A percentile compares a stretch with the other conserved stretches of the same genome.
Conservation (phyloP, 2,113 vertebrate species). For the Anhinga rufa region DNA sequence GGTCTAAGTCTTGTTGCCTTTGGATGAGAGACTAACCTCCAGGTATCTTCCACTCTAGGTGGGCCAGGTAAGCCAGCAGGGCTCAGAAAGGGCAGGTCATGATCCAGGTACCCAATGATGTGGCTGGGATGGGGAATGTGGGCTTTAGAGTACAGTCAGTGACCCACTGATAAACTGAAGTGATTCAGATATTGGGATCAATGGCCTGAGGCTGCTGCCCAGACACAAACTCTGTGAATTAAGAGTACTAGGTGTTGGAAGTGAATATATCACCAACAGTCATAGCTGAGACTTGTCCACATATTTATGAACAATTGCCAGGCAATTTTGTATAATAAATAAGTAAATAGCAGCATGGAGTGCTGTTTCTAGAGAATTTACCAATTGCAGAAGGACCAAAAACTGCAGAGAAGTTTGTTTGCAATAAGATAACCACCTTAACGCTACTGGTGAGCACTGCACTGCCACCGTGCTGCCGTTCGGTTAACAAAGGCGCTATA, state of each 20-base stretch:
- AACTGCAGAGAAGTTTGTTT: neutral
- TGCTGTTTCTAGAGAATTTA: neutral
- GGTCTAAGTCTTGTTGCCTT: neutral
- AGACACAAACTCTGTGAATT: neutral
- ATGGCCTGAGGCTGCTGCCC: neutral
- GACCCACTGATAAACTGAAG: neutral
- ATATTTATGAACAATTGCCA: neutral
- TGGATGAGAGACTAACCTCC: neutral
- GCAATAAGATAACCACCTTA: neutral
- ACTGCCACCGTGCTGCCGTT: neutral
- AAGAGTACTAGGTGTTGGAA: neutral
- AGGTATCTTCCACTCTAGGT: neutral
- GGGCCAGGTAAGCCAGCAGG: neutral
- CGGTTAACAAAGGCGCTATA: neutral
- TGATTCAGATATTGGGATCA: neutral
- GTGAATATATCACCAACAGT: neutral
- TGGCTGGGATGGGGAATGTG: neutral
- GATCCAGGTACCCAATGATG: fast-evolving
- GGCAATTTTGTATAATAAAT: neutral
- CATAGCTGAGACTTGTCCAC: neutral
- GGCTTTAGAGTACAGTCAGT: neutral
- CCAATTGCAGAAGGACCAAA: neutral
- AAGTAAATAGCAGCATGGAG: neutral
- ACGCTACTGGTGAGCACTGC: neutral
- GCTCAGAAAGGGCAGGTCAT: neutral